These are phyloP conservation scores for Dioctria rufipes DNA, from an alignment of 2,888 invertebrate species.

Conservation along the genomic window DNA sequence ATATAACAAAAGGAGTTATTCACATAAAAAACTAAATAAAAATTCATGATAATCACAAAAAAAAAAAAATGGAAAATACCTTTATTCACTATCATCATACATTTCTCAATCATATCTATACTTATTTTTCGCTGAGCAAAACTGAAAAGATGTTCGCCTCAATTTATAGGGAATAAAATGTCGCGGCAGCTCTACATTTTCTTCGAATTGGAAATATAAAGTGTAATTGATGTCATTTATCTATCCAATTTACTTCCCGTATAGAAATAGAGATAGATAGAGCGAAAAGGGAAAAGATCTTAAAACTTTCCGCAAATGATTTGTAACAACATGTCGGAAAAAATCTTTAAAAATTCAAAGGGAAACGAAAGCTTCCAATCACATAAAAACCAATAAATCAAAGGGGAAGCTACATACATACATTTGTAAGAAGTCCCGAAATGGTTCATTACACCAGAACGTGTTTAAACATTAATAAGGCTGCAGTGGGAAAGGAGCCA, in stretches of 20 bases:
- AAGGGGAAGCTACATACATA: conserved; percentile 24
- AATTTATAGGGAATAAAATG: neutral
- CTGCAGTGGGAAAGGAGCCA: conserved; percentile 52
- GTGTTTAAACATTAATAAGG: conserved; percentile 57
- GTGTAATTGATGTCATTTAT: conserved; percentile 48
- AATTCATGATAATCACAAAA: too few relatives aligned
- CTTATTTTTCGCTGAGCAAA: too few relatives aligned
- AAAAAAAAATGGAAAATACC: too few relatives aligned
- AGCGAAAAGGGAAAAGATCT: neutral
- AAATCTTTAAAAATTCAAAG: conserved; percentile 52
- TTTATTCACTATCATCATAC: too few relatives aligned
- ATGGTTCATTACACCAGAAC: conserved; percentile 56
- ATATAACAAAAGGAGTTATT: too few relatives aligned
- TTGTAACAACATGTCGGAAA: conserved; percentile 39
- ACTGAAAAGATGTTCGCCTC: too few relatives aligned
- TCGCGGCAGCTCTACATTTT: conserved; percentile 8
- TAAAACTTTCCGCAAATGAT: conserved; percentile 44
- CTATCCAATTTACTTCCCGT: conserved; percentile 37
- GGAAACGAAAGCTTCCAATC: conserved; percentile 53
- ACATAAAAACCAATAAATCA: conserved; percentile 54
- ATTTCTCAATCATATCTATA: too few relatives aligned
- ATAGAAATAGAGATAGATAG: conserved; percentile 1
- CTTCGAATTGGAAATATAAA: conserved; percentile 27
- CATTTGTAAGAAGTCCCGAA: conserved; percentile 51
- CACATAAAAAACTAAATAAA: too few relatives aligned